Evolutionary conservation across 2,113 vertebrate genomes (phyloP), one percentile per base, ranked within the genome.

Genomic region (Lethenteron camtschaticum): DNA sequence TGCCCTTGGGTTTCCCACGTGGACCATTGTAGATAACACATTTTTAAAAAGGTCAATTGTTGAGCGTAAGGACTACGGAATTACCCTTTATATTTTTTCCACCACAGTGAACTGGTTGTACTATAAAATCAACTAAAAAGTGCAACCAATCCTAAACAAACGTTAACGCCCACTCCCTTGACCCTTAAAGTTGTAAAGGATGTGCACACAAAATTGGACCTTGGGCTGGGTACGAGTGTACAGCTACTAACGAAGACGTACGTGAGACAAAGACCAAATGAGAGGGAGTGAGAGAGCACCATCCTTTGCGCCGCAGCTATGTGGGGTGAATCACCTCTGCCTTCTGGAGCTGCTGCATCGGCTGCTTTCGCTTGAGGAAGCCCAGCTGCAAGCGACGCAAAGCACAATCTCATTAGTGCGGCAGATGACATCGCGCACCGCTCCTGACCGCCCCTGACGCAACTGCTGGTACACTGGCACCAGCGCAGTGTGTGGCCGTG

Each of bases 311-410:
- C 24, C 24, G 63, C 63, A n/a, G n/a, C 63, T 66, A 66, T 66
- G 8, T 9, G 8, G 63, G 63, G 2, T 24, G 63, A n/a, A 66
- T 24, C 63, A 66, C 63, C 63, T 66, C 63, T 24, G 63, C 63
- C 24, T 66, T 66, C 63, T 9, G 63, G 24, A 66, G 24, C 63
- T 66, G 63, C n/a, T 66, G 24, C 63, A 16, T 66, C 63, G n/a
- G n/a, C 63, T n/a, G 63, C 41, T 41, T 41, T 66, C 63, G n/a
- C 24, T 66, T 66, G n/a, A 66, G 24, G 24, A 66, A 66, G n/a
- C 63, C 63, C 63, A 66, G 63, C 63, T 66, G 63, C 63, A 10
- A 66, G 24, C n/a, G 24, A 41, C 41, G 63, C 63, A 66, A 66
- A 16, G 63, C n/a, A n/a, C n/a, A 24, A 66, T 2, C 24, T n/a